Percentiles rank a stretch among this genome's conserved stretches.
Evolutionary conservation across 2,113 vertebrate genomes (phyloP).

Genomic region (Sula dactylatra): DNA sequence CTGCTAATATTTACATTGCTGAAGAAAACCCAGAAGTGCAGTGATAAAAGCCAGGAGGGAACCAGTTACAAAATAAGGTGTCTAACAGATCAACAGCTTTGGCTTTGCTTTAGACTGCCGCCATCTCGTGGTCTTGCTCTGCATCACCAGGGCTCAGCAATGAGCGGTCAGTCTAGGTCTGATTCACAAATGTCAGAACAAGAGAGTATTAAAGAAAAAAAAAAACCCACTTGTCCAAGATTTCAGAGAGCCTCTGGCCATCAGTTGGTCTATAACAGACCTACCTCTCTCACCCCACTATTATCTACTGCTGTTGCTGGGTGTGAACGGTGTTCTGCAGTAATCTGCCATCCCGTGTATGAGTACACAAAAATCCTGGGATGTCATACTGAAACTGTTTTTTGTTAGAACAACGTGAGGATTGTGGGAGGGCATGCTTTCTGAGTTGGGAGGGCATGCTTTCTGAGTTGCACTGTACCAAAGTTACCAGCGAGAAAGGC

Average conservation of each 20-base stretch:
- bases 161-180: accelerated
- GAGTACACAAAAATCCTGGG: neutral
- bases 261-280: neutral
- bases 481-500: neutral
- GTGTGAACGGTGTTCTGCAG: neutral
- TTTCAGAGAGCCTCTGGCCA: neutral
- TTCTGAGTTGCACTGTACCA: neutral
- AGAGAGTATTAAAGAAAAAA: neutral
- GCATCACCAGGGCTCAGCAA: neutral
- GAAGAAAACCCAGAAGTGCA: neutral
- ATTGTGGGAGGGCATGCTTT: neutral
- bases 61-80: neutral
- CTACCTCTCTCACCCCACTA: neutral
- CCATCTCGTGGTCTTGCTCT: slow-evolving; percentile 43
- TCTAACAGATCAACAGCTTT: neutral
- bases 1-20: slow-evolving; percentile 8
- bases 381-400: neutral
- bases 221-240: neutral
- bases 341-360: accelerated
- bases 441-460: neutral
- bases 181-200: neutral
- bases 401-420: neutral
- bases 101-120: slow-evolving; percentile 15
- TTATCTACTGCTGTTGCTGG: neutral
- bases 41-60: neutral